A percentile compares a stretch with the other conserved stretches of the same genome.
Evolutionary conservation across 2,888 invertebrate species (phyloP).

Genomic region (Coelopa pilipes): DNA sequence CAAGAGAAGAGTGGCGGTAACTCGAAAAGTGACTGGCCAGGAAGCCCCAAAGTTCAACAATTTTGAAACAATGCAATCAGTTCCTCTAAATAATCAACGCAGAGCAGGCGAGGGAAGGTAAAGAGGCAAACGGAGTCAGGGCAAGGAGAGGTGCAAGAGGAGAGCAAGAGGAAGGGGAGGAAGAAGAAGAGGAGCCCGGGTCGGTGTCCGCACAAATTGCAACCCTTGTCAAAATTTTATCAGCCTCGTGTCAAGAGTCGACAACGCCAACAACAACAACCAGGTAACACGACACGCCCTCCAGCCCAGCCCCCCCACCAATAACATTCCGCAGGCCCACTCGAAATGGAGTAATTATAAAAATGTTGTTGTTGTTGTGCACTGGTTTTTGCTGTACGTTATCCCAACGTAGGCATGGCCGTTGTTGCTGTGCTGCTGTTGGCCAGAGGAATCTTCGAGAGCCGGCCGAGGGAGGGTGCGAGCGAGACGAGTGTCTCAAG

Average conservation of each 20-base stretch:
- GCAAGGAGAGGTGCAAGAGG: not conserved
- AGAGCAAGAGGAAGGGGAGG: not conserved
- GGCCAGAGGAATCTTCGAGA: too few species aligned
- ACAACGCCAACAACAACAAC: slow-evolving; percentile 34
- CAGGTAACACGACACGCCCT: not conserved
- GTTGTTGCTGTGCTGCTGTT: too few species aligned
- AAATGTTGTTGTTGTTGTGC: not conserved
- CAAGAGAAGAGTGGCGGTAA: slow-evolving; percentile 34
- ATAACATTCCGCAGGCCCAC: not conserved
- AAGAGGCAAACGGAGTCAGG: not conserved
- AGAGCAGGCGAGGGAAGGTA: not conserved
- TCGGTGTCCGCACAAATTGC: slow-evolving; percentile 35
- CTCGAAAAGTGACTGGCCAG: slow-evolving; percentile 41
- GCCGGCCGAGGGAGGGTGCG: not conserved
- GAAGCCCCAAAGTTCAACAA: slow-evolving; percentile 13
- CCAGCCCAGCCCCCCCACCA: not conserved
- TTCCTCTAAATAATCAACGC: slow-evolving; percentile 30
- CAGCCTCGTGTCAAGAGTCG: slow-evolving; percentile 41
- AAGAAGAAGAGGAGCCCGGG: not conserved
- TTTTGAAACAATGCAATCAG: slow-evolving; percentile 36
- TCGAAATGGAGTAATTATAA: not conserved
- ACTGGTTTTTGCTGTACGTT: not conserved
- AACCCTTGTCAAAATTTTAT: slow-evolving; percentile 44
- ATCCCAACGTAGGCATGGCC: not conserved
- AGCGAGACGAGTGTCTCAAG: slow-evolving; percentile 13